Conservation (phyloP, 2,888 invertebrate genomes). For the Tenthredo mesomela region DNA sequence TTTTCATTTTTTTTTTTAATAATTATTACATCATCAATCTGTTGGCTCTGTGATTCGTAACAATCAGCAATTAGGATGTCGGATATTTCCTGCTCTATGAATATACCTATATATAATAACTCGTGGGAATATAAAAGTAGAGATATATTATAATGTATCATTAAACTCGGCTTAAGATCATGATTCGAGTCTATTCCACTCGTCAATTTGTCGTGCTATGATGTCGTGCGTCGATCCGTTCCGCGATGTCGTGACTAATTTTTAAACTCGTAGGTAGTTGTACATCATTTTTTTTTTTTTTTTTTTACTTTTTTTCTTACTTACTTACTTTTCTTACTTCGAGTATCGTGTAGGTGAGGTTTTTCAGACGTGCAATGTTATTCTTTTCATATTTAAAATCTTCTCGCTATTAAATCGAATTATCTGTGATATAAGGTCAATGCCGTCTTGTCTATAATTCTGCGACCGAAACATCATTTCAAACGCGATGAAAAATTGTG, state of each 20-base stretch:
- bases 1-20: neutral
- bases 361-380: neutral
- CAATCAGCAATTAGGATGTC: neutral
- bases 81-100: neutral
- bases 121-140: neutral
- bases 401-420: neutral
- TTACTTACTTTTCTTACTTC: neutral
- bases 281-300: neutral
- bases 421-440: neutral
- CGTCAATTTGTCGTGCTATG: conserved; percentile 19
- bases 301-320: too few relatives aligned
- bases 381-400: neutral
- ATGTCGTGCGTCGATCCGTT: conserved; percentile 34
- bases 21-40: neutral
- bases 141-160: neutral
- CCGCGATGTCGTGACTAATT: conserved; percentile 43
- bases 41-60: neutral
- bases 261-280: conserved; percentile 23
- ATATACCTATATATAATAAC: neutral
- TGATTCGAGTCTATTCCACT: neutral
- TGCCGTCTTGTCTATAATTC: neutral
- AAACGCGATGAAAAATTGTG: neutral
- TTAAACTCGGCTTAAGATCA: neutral
- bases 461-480: neutral
- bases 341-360: neutral